Evolutionary conservation across 2,113 vertebrate genomes (phyloP), one percentile per base, ranked within the genome.

Genomic region (Pyxicephalus adspersus): DNA sequence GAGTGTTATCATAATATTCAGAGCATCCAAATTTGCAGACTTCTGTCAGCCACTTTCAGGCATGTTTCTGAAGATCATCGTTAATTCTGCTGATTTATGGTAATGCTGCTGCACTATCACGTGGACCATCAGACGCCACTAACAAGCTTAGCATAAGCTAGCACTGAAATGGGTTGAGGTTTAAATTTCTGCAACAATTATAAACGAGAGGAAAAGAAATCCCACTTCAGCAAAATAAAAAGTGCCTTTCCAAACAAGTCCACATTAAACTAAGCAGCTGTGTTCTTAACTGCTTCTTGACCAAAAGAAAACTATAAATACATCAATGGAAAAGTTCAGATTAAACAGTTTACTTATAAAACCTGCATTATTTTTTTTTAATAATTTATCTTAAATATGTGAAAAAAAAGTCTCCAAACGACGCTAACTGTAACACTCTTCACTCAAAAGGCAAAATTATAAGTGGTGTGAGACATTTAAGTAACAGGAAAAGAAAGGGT

Each of bases 141-240:
- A 99, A 99, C 97, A 98, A 98, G 98, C 98, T 99, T 99, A 99
- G 95, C 93, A 97, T 99, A 99, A 99, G 96, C 98, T 94, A 91
- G 88, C 93, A 90, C 95, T 94, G 95, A 96, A 94, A 97, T 95
- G 95, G 96, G 96, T 97, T 96, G 96, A 96, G 96, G 95, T 97
- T 97, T 98, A 97, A 97, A 97, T 98, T 97, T 96, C 95, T 97
- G 95, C 95, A 97, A 95, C 94, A 94, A 94, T 94, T 93, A 92
- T 93, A 92, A 93, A 95, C 94, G 94, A 91, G 95, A 94, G 91
- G 91, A 93, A 91, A 94, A 95, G 71, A 97, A 98, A 96, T 96
- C 96, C 95, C 92, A 90, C 95, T 97, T 98, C 97, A 98, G 96
- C 94, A 96, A 93, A 98, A 96, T 94, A 92, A 90, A 88, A 88